A percentile compares a stretch with the other conserved stretches of the same genome.
phyloP scores from a whole-genome alignment of 1,140 invertebrate species.

The Harlomillsia oculata region DNA sequence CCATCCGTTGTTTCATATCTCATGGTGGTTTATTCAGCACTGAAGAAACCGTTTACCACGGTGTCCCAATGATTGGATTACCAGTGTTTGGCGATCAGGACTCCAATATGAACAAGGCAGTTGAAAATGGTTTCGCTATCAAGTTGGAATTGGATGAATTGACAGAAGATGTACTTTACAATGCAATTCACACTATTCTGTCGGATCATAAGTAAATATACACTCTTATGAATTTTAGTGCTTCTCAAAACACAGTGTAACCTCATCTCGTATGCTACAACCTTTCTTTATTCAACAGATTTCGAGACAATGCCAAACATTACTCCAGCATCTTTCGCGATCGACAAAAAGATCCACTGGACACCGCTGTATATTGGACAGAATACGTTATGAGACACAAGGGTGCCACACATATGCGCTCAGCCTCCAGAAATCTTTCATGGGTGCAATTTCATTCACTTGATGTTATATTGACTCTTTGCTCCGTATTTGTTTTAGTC shows the following conservation, averaged over 20 bases:
- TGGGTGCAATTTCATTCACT: conserved; percentile 20
- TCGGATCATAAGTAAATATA: not conserved
- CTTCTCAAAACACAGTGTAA: not conserved
- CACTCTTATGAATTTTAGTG: not conserved
- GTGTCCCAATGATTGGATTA: conserved; percentile 31
- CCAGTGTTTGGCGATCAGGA: conserved; percentile 46
- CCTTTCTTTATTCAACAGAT: conserved; percentile 3
- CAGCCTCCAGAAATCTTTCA: conserved; percentile 39
- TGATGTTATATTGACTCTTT: not conserved
- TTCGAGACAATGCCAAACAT: conserved; percentile 14
- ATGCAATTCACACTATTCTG: conserved; percentile 4
- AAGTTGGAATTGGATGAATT: conserved; percentile 32
- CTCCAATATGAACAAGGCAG: conserved; percentile 37
- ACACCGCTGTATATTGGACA: conserved; percentile 38
- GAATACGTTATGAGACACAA: conserved; percentile 39
- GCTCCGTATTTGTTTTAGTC: not conserved
- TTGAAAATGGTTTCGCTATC: conserved; percentile 31
- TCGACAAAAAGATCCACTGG: conserved; percentile 30
- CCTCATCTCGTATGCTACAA: not conserved
- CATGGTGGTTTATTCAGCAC: conserved; percentile 14
- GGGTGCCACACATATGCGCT: conserved; percentile 40
- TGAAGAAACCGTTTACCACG: conserved; percentile 8
- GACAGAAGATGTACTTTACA: conserved; percentile 34
- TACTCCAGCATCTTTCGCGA: conserved; percentile 26
- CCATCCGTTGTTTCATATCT: conserved; percentile 5